A percentile compares a stretch with the other conserved stretches of the same genome.
These are phyloP conservation scores for Drosophila diplacantha DNA, from an alignment of 2,888 invertebrate genomes.

Conservation along the genomic window DNA sequence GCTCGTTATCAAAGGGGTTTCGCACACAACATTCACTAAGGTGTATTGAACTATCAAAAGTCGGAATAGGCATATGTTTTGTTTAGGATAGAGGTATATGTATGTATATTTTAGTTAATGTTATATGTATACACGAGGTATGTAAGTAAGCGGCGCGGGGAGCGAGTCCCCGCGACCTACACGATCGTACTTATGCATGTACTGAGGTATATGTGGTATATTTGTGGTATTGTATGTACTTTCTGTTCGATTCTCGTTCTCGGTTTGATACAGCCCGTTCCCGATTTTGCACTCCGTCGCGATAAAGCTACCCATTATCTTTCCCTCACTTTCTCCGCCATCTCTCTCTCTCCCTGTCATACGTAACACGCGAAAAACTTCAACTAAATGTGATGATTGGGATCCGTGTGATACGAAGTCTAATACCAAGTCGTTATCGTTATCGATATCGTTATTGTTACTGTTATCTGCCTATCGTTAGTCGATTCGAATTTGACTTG, in stretches of 20 bases:
- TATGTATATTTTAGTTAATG: constrained; percentile 68
- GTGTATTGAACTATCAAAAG: constrained; percentile 64
- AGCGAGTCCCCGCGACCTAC: constrained; percentile 14
- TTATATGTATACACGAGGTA: constrained; percentile 68
- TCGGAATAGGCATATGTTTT: constrained; percentile 29
- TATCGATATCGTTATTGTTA: constrained; percentile 22
- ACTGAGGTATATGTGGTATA: constrained; percentile 72
- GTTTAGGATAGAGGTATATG: constrained; percentile 22
- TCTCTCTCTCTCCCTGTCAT: constrained; percentile 32
- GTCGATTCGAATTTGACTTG: constrained; percentile 67
- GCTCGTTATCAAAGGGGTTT: constrained; percentile 41
- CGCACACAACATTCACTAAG: constrained; percentile 69
- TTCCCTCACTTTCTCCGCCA: constrained; percentile 4
- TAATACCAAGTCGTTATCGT: constrained; percentile 29
- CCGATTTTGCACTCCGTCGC: constrained; percentile 49
- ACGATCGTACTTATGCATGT: constrained; percentile 67
- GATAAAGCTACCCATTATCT: constrained; percentile 59
- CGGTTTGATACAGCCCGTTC: constrained; percentile 14
- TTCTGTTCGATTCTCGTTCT: constrained; percentile 59
- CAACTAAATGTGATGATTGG: constrained; percentile 61
- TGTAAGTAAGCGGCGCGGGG: constrained; percentile 45
- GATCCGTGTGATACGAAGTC: constrained; percentile 24
- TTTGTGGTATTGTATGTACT: constrained; percentile 71
- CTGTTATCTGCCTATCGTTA: constrained; percentile 41
- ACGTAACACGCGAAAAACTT: constrained; percentile 65